Percentiles rank a stretch among this genome's conserved stretches.
These are phyloP conservation scores for Forficula auricularia DNA, from an alignment of 1,140 invertebrate genomes.

Conservation along the genomic window DNA sequence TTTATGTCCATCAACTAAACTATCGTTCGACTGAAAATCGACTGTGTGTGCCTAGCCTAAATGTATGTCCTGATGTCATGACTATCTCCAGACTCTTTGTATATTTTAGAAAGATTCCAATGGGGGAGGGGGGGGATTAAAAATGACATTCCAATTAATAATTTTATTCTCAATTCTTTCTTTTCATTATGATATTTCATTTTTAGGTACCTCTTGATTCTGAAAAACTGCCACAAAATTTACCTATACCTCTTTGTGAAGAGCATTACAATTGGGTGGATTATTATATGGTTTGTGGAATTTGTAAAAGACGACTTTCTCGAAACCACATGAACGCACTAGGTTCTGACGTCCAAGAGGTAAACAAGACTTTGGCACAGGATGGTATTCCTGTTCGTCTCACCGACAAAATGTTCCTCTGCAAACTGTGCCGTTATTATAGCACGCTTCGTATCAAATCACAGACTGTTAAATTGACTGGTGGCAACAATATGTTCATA, in stretches of 20 bases:
- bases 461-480: constrained; percentile 27
- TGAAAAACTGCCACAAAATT: constrained; percentile 36
- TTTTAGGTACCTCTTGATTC: constrained; percentile 36
- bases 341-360: constrained; percentile 38
- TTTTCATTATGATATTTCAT: no score
- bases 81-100: no score
- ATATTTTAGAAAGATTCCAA: no score
- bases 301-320: constrained; percentile 52
- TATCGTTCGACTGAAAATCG: no score
- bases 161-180: no score
- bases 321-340: constrained; percentile 37
- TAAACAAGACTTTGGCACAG: constrained; percentile 43
- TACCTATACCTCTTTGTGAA: constrained; percentile 30
- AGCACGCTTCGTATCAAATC: constrained; percentile 45
- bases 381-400: constrained; percentile 48
- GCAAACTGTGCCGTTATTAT: constrained; percentile 62
- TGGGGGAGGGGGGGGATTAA: no score
- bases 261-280: constrained; percentile 36
- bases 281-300: constrained; percentile 49
- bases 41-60: no score
- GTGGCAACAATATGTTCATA: constrained; percentile 37
- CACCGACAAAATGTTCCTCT: constrained; percentile 42
- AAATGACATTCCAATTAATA: no score
- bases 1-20: no score
- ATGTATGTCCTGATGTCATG: no score